These are phyloP conservation scores for Drosophila elegans DNA, from an alignment of 1,140 invertebrate species.

Conservation along the genomic window DNA sequence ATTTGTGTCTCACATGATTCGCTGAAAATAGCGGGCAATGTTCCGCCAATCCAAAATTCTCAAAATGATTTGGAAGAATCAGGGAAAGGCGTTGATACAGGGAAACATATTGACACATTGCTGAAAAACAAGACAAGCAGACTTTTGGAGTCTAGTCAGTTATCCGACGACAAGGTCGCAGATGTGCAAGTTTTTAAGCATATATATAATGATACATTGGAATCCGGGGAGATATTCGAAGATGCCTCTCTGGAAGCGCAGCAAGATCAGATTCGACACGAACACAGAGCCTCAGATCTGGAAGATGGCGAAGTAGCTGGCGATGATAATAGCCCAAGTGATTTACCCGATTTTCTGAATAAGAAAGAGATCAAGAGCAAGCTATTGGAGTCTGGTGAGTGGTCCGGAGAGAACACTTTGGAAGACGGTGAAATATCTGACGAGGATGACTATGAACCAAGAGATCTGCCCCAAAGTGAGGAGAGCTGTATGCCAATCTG, in stretches of 20 bases:
- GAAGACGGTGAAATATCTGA: conserved; percentile 55
- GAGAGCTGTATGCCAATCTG: conserved; percentile 24
- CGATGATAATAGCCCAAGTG: not conserved
- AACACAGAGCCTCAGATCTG: too few species aligned
- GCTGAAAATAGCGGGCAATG: too few species aligned
- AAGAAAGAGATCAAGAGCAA: not conserved
- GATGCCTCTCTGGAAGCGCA: too few species aligned
- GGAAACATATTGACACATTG: not conserved
- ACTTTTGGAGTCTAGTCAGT: not conserved
- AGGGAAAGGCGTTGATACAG: not conserved
- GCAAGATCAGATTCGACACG: too few species aligned
- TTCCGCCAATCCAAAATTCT: too few species aligned
- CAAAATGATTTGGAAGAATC: not conserved
- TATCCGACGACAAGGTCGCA: not conserved
- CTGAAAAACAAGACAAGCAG: not conserved
- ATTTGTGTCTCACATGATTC: too few species aligned
- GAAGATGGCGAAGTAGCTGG: not conserved
- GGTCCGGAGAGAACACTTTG: not conserved
- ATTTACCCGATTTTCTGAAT: not conserved
- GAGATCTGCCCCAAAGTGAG: not conserved
- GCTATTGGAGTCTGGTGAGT: conserved; percentile 2
- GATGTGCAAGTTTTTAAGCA: too few species aligned
- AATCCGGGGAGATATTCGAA: too few species aligned
- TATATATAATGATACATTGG: too few species aligned
- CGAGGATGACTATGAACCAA: not conserved